Evolutionary conservation across 2,888 invertebrate genomes (phyloP).

Genomic region (Pachymerium ferrugineum): DNA sequence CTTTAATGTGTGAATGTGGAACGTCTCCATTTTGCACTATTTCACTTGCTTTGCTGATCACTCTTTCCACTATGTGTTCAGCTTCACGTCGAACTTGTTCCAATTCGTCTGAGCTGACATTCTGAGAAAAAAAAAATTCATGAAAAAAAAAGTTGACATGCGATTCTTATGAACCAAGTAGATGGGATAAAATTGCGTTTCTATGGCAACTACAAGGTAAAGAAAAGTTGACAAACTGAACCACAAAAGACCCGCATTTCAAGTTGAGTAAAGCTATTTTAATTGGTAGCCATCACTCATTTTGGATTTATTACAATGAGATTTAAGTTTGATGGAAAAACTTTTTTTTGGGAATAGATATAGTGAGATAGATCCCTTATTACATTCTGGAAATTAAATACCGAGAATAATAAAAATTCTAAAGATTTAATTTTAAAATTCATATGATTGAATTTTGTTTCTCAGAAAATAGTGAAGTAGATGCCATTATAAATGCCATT

Average conservation of each 20-base stretch:
- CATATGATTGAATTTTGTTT: too few relatives aligned
- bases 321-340: too few relatives aligned
- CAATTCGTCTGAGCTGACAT: background rate
- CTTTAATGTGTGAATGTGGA: background rate
- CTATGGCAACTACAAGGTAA: background rate
- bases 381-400: too few relatives aligned
- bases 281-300: background rate
- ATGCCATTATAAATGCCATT: too few relatives aligned
- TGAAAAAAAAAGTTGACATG: background rate
- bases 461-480: too few relatives aligned
- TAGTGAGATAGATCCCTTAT: too few relatives aligned
- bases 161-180: too few relatives aligned
- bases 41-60: conserved; percentile 1
- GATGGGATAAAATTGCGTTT: background rate
- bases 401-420: too few relatives aligned
- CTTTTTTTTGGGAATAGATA: too few relatives aligned
- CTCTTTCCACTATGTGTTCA: background rate
- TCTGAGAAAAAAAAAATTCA: background rate
- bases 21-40: background rate
- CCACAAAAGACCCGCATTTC: background rate
- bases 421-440: too few relatives aligned
- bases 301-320: background rate
- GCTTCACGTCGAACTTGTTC: background rate
- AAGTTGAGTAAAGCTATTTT: background rate
- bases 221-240: background rate